Evolutionary conservation across 1,140 invertebrate species (phyloP).

Genomic region (Ceratosolen fusciceps): DNA sequence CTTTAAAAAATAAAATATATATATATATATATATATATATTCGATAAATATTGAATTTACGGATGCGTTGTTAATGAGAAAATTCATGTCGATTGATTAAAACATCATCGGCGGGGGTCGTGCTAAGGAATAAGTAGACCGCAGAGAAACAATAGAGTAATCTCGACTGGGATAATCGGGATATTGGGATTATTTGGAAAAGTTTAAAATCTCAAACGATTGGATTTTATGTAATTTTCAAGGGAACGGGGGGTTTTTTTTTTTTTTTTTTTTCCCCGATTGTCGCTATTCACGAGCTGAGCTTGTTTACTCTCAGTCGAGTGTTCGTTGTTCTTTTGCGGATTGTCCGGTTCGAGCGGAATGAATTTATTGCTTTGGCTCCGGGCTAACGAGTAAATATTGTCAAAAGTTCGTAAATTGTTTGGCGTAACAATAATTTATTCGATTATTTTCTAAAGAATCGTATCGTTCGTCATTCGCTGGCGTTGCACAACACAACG

Average conservation of each 20-base stretch:
- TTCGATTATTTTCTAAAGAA: neutral
- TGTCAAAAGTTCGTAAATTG: neutral
- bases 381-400: slow-evolving; percentile 10
- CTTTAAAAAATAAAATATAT: no score
- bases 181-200: neutral
- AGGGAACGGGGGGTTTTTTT: no score
- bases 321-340: neutral
- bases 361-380: slow-evolving; percentile 4
- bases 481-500: no score
- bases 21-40: no score
- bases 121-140: no score
- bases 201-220: neutral
- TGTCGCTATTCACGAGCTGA: slow-evolving; percentile 6
- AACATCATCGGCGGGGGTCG: no score
- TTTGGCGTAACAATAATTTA: neutral
- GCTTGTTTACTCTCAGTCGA: neutral
- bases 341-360: neutral
- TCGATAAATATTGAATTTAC: no score
- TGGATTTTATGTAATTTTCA: slow-evolving; percentile 21
- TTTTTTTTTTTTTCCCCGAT: slow-evolving; percentile 31
- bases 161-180: no score
- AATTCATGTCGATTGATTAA: no score
- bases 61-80: no score
- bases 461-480: no score
- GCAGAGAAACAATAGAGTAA: no score